These are phyloP conservation scores for Bombus turneri DNA, from an alignment of 1,140 invertebrate species.

Conservation along the genomic window DNA sequence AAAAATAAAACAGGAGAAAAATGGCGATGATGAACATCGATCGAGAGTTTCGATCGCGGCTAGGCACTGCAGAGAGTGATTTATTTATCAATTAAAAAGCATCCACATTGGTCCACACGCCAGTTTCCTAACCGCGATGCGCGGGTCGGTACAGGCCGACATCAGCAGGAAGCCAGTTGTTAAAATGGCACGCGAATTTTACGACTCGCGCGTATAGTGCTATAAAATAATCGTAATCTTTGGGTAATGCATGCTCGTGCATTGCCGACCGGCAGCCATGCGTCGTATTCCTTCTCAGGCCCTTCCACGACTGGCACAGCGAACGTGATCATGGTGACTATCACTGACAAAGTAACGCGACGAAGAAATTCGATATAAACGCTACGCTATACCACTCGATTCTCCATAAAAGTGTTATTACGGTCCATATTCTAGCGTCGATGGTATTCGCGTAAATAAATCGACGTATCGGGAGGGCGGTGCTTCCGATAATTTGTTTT, in stretches of 20 bases:
- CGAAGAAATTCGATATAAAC: constrained; percentile 58
- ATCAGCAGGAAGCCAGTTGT: constrained; percentile 70
- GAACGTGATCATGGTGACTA: constrained; percentile 33
- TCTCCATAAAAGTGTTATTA: constrained; percentile 58
- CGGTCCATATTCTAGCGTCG: constrained; percentile 6
- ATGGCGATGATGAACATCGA: constrained; percentile 49
- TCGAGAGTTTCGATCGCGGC: constrained; percentile 48
- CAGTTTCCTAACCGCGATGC: constrained; percentile 33
- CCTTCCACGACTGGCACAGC: not conserved
- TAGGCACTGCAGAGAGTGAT: constrained; percentile 30
- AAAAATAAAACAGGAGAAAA: not conserved
- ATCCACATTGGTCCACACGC: constrained; percentile 43
- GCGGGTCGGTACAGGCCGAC: constrained; percentile 38
- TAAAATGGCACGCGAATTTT: constrained; percentile 71
- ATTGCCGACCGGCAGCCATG: constrained; percentile 66
- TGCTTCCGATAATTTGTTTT: not conserved
- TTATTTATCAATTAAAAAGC: constrained; percentile 69
- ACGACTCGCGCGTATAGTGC: constrained; percentile 67
- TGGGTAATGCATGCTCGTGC: constrained; percentile 66
- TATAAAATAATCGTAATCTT: constrained; percentile 72
- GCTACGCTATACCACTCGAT: constrained; percentile 29
- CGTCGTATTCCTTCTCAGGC: constrained; percentile 33
- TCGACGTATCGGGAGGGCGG: constrained; percentile 22
- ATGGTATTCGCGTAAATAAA: constrained; percentile 49
- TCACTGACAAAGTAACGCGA: constrained; percentile 62